phyloP scores from a whole-genome alignment of 2,888 invertebrate species.

The Ichneumoninae sp. region DNA sequence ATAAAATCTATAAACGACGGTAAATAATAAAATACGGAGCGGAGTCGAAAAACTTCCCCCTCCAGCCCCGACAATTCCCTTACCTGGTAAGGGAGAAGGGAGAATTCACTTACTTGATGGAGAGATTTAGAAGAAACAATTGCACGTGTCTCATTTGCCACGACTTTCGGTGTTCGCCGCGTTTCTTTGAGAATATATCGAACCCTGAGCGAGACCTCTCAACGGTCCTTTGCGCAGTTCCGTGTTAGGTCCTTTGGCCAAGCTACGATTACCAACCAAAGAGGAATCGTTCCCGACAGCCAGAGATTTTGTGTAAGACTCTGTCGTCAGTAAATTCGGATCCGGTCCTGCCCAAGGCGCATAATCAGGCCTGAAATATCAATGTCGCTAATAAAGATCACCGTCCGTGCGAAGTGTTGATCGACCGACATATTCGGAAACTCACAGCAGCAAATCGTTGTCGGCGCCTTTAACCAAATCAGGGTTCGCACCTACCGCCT shows the following conservation, averaged over 20 bases:
- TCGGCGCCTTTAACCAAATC: constrained; percentile 91
- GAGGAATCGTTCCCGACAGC: constrained; percentile 86
- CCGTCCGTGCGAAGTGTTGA: background rate
- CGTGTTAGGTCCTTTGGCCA: constrained; percentile 89
- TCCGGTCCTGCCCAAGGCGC: constrained; percentile 94
- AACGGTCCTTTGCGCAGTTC: constrained; percentile 91
- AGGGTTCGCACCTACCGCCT: constrained; percentile 89
- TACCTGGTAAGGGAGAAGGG: constrained; percentile 6
- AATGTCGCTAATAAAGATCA: background rate
- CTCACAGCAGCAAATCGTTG: constrained; percentile 92
- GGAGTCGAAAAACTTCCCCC: background rate
- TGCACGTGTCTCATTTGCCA: constrained; percentile 84
- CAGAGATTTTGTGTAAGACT: constrained; percentile 73
- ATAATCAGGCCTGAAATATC: constrained; percentile 89
- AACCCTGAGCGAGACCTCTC: constrained; percentile 90
- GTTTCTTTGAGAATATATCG: constrained; percentile 90
- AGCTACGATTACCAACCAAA: constrained; percentile 79
- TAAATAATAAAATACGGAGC: constrained; percentile 23
- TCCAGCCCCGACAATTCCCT: background rate
- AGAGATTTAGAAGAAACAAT: constrained; percentile 77
- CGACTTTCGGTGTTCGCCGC: constrained; percentile 84
- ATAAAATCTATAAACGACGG: constrained; percentile 34
- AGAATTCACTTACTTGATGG: constrained; percentile 36
- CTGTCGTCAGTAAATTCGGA: constrained; percentile 86
- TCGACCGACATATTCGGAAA: constrained; percentile 70